phyloP scores from a whole-genome alignment of 2,113 vertebrate genomes.

The Hippopotamus amphibius region DNA sequence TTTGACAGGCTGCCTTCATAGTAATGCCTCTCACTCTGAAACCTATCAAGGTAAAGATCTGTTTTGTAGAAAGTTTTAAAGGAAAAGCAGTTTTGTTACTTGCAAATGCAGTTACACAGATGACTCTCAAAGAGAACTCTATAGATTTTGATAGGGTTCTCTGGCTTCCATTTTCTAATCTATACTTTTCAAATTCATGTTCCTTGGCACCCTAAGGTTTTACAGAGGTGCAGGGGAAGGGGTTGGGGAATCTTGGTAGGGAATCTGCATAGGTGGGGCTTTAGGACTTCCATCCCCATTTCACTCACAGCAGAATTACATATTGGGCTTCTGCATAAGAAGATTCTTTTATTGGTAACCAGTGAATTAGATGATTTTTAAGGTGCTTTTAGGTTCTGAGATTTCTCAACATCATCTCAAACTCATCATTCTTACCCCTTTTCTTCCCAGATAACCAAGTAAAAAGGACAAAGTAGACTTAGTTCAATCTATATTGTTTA shows the following conservation, averaged over 20 bases:
- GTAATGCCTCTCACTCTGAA: neutral
- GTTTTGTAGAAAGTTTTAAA: neutral
- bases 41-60: neutral
- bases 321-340: neutral
- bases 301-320: neutral
- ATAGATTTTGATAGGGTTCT: neutral
- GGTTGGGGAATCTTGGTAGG: neutral
- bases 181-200: neutral
- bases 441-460: neutral
- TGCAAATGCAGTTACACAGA: neutral
- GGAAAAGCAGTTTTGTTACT: constrained; percentile 24
- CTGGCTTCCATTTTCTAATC: constrained; percentile 31
- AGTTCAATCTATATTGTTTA: neutral
- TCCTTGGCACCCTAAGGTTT: neutral
- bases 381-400: neutral
- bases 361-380: constrained; percentile 8
- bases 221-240: neutral
- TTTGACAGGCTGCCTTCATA: neutral
- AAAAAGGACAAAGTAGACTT: neutral
- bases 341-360: neutral
- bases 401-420: neutral
- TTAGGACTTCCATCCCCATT: neutral
- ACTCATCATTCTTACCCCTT: neutral
- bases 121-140: neutral
- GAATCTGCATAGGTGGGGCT: neutral